A percentile compares a stretch with the other conserved stretches of the same genome.
phyloP scores from a whole-genome alignment of 53 echinoderm and acorn worm genomes.

The Luidia sarsii region DNA sequence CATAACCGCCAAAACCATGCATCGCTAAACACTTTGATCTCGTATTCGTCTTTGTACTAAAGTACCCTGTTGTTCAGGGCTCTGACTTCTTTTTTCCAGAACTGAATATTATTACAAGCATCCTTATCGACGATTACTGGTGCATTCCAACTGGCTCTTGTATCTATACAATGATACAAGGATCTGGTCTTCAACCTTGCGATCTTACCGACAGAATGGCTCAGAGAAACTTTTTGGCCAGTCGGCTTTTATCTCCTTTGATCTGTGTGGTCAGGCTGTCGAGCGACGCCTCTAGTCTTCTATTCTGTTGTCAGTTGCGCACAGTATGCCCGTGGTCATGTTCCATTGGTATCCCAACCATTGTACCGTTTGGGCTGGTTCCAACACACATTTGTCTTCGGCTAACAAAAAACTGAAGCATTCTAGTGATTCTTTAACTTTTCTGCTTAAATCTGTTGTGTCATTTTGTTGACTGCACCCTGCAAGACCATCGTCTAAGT shows the following conservation, averaged over 20 bases:
- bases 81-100: conserved; percentile 8
- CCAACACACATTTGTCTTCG: not conserved
- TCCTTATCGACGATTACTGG: conserved; percentile 5
- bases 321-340: not conserved
- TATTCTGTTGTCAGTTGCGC: not conserved
- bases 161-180: not conserved
- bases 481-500: conserved; percentile 11
- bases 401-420: not conserved
- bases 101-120: not conserved
- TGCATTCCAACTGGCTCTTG: conserved; percentile 16
- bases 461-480: not conserved
- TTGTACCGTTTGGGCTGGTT: not conserved
- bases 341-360: conserved; percentile 11
- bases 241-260: not conserved
- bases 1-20: conserved; percentile 26
- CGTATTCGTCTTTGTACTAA: not conserved
- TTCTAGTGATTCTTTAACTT: not conserved
- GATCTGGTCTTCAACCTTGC: not conserved
- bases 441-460: not conserved
- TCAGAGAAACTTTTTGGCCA: conserved; percentile 5
- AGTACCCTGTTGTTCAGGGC: not conserved
- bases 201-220: not conserved
- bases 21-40: conserved; percentile 5
- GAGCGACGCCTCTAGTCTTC: not conserved
- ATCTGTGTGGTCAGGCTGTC: not conserved